Conservation (phyloP, 1,140 invertebrate species). For the Schlechtendalia chinensis region DNA sequence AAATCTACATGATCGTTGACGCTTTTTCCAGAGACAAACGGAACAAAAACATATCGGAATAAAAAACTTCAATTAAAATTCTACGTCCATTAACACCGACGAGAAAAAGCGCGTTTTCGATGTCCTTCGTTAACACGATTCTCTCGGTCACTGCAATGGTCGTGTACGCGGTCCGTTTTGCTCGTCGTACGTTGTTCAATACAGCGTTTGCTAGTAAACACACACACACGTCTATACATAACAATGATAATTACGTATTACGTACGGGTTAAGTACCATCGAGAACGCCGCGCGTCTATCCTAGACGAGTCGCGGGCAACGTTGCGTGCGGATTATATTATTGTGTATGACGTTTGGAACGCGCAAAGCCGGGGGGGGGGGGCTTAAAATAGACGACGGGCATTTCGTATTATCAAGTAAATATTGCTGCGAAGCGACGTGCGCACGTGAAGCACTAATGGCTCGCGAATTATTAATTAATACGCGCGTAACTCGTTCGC, state of each 20-base stretch:
- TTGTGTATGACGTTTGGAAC: not conserved
- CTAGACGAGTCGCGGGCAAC: constrained; percentile 3
- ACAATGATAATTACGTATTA: not conserved
- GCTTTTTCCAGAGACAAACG: too few relatives aligned
- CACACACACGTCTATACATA: too few relatives aligned
- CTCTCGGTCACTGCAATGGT: too few relatives aligned
- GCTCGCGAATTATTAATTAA: not conserved
- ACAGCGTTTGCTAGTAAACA: not conserved
- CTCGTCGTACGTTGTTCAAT: too few relatives aligned
- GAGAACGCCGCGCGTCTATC: constrained; percentile 3
- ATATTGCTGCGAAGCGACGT: not conserved
- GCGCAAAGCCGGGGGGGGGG: not conserved
- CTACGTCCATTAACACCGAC: too few relatives aligned
- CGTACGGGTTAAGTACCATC: not conserved
- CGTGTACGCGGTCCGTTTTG: too few relatives aligned
- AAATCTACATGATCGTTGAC: too few relatives aligned
- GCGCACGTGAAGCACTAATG: not conserved
- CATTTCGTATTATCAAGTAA: constrained; percentile 21
- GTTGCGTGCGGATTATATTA: not conserved
- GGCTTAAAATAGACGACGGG: not conserved
- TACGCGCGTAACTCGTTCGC: too few relatives aligned
- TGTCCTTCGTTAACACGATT: too few relatives aligned
- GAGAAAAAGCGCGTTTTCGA: too few relatives aligned
- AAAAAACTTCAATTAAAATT: too few relatives aligned
- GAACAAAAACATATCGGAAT: too few relatives aligned